Base-by-base conservation (phyloP, 2,113 vertebrate genomes). In the Tragelaphus imberbis region DNA sequence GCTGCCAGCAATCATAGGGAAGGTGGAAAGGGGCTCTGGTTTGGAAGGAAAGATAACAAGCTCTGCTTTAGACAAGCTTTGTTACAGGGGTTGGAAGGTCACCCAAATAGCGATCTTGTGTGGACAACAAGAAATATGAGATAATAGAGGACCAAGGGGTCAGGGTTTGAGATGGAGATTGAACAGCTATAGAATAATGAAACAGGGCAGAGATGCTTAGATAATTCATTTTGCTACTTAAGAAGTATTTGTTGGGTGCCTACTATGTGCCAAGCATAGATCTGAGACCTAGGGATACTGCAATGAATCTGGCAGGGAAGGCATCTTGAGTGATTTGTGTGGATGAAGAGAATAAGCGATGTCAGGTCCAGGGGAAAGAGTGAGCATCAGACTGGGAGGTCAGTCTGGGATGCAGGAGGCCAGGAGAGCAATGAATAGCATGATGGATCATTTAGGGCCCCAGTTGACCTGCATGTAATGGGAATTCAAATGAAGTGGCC, bases 91-190 rank as follows among this genome's bases (percentile, higher is more conserved):
- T 90, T 92, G 94, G 59, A 88, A 98, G 96, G 84, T 88, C 97
- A 96, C 88, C 59, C 80, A 71, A 95, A 93, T 84, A 95, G 92
- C 93, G 90, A 96, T 97, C 87, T 87, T 87, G 81, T 6, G 2
- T 16, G 55, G 96, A 90, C 94, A 90, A 56, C 79, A 68, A 96
- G 97, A 97, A 97, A 95, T 95, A 91, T 77, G 94, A 92, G 96
- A 49, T 55, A 84, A 59, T 81, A 59, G n/a, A 93, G 59, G 71
- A 63, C 28, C 84, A 30, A 68, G 28, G 65, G 88, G 88, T 92
- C 94, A 97, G 90, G 30, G 81, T 85, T 61, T 33, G 63, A 92
- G 75, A 61, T 56, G 80, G 36, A 91, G 49, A 23, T 47, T 16
- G 27, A 94, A 40, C 6, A 56, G 91, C 36, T 36, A 11, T 16